phyloP scores from a whole-genome alignment of 1,140 invertebrate genomes.

The Ceratoteleas bidentatus region DNA sequence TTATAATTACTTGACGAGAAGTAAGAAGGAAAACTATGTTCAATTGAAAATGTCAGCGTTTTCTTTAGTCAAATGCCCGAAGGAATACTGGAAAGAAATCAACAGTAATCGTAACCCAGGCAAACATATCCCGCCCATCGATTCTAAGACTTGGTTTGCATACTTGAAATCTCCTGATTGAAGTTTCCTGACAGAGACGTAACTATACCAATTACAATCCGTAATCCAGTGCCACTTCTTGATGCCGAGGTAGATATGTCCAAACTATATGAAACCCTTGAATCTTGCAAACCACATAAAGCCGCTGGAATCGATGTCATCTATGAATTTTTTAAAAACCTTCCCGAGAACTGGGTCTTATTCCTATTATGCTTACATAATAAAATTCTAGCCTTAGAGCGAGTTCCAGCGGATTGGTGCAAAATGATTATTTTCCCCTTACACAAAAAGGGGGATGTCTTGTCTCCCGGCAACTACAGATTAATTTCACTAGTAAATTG shows the following conservation, averaged over 20 bases:
- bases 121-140: too few species aligned
- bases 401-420: neutral
- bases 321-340: slow-evolving; percentile 13
- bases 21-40: too few species aligned
- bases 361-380: slow-evolving; percentile 6
- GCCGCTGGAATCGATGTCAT: neutral
- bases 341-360: slow-evolving; percentile 12
- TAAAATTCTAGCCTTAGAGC: neutral
- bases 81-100: too few species aligned
- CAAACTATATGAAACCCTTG: neutral
- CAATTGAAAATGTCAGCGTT: too few species aligned
- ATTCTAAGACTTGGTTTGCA: too few species aligned
- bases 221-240: neutral
- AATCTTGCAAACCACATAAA: slow-evolving; percentile 2
- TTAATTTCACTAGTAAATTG: neutral
- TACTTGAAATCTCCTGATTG: too few species aligned
- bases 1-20: too few species aligned
- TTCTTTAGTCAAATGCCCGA: too few species aligned
- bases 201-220: too few species aligned
- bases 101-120: too few species aligned
- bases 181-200: too few species aligned
- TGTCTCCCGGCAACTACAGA: neutral
- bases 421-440: slow-evolving; percentile 7
- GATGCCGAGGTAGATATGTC: neutral
- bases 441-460: slow-evolving; percentile 3